A percentile compares a stretch with the other conserved stretches of the same genome.
These are phyloP conservation scores for Ornithorhynchus anatinus DNA, from an alignment of 2,113 vertebrate genomes.

Conservation along the genomic window DNA sequence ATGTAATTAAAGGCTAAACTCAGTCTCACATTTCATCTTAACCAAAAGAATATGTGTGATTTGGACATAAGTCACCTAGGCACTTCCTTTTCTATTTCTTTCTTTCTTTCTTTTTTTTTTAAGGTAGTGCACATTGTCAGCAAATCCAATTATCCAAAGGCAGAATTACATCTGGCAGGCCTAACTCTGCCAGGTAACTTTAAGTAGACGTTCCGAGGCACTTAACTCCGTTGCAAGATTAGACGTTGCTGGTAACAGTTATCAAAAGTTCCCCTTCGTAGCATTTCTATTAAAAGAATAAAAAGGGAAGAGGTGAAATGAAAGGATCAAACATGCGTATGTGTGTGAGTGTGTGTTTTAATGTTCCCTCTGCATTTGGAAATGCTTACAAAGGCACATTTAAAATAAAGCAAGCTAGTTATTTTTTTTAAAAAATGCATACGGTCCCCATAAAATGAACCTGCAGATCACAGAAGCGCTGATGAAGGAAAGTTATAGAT, in stretches of 20 bases:
- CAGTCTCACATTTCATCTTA: conserved; percentile 75
- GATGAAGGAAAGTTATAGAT: conserved; percentile 48
- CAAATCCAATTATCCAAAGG: conserved; percentile 72
- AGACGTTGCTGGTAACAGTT: conserved; percentile 70
- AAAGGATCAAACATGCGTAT: conserved; percentile 63
- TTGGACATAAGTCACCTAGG: conserved; percentile 77
- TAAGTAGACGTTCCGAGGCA: conserved; percentile 70
- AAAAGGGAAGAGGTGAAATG: conserved; percentile 82
- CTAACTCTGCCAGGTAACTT: conserved; percentile 74
- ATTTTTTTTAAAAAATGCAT: conserved; percentile 59
- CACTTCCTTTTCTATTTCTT: conserved; percentile 60
- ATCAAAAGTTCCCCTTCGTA: conserved; percentile 77
- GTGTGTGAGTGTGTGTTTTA: conserved; percentile 56
- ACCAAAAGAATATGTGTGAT: conserved; percentile 75
- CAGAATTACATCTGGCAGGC: conserved; percentile 71
- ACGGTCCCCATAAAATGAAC: conserved; percentile 66
- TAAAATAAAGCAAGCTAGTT: conserved; percentile 66
- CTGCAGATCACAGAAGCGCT: conserved; percentile 51
- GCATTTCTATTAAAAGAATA: conserved; percentile 74
- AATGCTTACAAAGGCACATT: conserved; percentile 65
- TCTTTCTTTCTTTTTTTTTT: conserved; percentile 34
- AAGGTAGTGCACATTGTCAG: conserved; percentile 69
- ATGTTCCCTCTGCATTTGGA: conserved; percentile 63
- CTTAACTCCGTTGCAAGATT: conserved; percentile 69
- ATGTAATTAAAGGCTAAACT: conserved; percentile 80